These are phyloP conservation scores for Epirrita christyi DNA, from an alignment of 2,888 invertebrate genomes.

Conservation along the genomic window DNA sequence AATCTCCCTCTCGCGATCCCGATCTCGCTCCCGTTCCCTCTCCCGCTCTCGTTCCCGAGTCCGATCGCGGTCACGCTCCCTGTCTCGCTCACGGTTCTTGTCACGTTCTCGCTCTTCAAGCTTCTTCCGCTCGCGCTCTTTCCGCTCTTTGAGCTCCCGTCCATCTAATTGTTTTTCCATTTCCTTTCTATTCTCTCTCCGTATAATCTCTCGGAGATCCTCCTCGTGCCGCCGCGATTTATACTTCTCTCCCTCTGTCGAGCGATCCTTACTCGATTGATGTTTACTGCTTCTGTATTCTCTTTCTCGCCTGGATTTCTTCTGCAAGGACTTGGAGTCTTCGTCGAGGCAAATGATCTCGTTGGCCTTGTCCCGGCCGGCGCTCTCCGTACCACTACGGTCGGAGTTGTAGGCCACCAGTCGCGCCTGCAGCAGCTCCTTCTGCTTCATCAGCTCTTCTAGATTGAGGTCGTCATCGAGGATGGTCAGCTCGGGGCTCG, in stretches of 20 bases:
- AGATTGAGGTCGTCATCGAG: slow-evolving; percentile 94
- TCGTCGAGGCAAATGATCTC: slow-evolving; percentile 73
- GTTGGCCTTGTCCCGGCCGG: slow-evolving; percentile 47
- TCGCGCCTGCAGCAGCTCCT: slow-evolving; percentile 92
- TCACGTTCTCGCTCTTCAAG: slow-evolving; percentile 49
- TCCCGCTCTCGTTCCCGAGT: slow-evolving; percentile 47
- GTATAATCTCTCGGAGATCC: slow-evolving; percentile 74
- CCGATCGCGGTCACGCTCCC: slow-evolving; percentile 50
- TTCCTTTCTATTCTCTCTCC: slow-evolving; percentile 63
- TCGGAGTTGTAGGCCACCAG: slow-evolving; percentile 91
- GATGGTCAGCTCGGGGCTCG: slow-evolving; percentile 89
- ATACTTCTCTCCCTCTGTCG: slow-evolving; percentile 57
- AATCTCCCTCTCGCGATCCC: slow-evolving; percentile 42
- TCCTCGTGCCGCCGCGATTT: slow-evolving; percentile 62
- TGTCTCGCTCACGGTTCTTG: slow-evolving; percentile 44
- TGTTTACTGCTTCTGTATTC: slow-evolving; percentile 67
- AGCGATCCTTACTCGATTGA: slow-evolving; percentile 67
- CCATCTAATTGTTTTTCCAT: slow-evolving; percentile 65
- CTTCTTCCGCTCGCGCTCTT: slow-evolving; percentile 45
- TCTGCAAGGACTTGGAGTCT: slow-evolving; percentile 65
- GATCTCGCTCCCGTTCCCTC: slow-evolving; percentile 51
- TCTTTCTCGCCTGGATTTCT: slow-evolving; percentile 57
- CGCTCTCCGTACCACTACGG: slow-evolving; percentile 82
- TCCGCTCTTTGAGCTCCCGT: slow-evolving; percentile 69
- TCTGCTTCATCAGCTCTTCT: slow-evolving; percentile 95